A percentile compares a stretch with the other conserved stretches of the same genome.
Evolutionary conservation across 2,888 invertebrate genomes (phyloP).

Genomic region (Ophion costatus): DNA sequence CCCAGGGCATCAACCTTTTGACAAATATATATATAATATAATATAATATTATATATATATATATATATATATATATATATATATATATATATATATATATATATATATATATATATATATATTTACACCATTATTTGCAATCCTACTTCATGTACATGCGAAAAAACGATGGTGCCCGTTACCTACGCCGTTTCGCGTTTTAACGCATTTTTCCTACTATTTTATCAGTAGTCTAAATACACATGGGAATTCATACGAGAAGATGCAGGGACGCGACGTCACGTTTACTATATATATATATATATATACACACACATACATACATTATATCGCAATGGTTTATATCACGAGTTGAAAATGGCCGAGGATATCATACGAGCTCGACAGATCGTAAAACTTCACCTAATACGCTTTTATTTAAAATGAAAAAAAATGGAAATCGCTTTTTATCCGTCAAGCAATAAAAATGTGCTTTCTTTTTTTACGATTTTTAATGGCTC

Average conservation of each 20-base stretch:
- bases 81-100: no score
- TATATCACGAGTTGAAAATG: conserved; percentile 14
- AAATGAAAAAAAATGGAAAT: conserved; percentile 30
- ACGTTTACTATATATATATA: neutral
- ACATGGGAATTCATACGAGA: conserved; percentile 7
- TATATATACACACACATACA: neutral
- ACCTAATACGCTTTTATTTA: conserved; percentile 40
- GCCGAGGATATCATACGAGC: conserved; percentile 17
- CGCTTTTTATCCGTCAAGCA: conserved; percentile 14
- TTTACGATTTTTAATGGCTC: conserved; percentile 5
- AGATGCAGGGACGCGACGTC: conserved; percentile 14
- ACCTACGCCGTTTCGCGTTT: conserved; percentile 13
- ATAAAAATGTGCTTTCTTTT: conserved; percentile 4
- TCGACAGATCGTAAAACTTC: conserved; percentile 56
- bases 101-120: no score
- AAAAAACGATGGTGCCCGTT: conserved; percentile 24
- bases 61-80: no score
- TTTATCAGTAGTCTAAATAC: conserved; percentile 11
- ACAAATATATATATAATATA: no score
- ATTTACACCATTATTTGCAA: neutral
- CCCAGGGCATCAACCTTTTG: no score
- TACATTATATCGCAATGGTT: conserved; percentile 4
- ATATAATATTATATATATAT: no score
- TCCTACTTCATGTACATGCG: neutral
- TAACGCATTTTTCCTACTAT: conserved; percentile 1